Evolutionary conservation across 2,113 vertebrate species (phyloP).

Genomic region (Polypterus senegalus): DNA sequence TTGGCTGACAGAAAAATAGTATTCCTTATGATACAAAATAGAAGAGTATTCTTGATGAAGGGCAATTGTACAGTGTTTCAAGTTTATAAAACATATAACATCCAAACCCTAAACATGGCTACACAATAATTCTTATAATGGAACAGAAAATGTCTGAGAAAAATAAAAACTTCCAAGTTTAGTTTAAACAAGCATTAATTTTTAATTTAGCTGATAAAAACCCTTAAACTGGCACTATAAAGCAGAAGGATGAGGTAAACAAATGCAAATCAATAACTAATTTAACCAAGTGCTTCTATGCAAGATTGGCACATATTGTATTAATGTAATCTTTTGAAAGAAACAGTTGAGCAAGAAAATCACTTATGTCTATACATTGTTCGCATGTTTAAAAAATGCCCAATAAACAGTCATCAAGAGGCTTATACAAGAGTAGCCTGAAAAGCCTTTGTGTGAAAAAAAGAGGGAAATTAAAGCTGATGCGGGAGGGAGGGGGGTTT

Average conservation of each 20-base stretch:
- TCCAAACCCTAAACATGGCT: neutral
- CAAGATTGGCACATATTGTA: constrained; percentile 33
- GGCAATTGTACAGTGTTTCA: constrained; percentile 34
- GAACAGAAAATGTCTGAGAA: neutral
- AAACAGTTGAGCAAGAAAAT: constrained; percentile 78
- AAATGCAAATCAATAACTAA: too few relatives aligned
- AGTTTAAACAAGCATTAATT: neutral
- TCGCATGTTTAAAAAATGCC: constrained; percentile 73
- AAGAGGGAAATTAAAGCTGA: constrained; percentile 97
- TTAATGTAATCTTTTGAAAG: constrained; percentile 57
- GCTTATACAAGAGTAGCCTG: constrained; percentile 63
- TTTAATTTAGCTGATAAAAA: constrained; percentile 11
- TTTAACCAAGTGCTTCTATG: too few relatives aligned
- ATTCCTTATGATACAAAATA: constrained; percentile 89
- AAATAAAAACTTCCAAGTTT: neutral
- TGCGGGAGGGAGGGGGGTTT: constrained; percentile 87
- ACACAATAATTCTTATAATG: constrained; percentile 2
- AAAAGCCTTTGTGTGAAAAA: constrained; percentile 88
- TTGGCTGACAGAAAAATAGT: constrained; percentile 99
- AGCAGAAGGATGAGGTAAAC: too few relatives aligned
- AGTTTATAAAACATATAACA: neutral
- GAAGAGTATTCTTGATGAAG: constrained; percentile 70
- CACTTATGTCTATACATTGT: constrained; percentile 89
- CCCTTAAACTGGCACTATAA: constrained; percentile 26
- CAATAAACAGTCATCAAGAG: constrained; percentile 84